A percentile compares a stretch with the other conserved stretches of the same genome.
phyloP scores from a whole-genome alignment of 2,797 vertebrate species.

The Catostomus latipinnis region DNA sequence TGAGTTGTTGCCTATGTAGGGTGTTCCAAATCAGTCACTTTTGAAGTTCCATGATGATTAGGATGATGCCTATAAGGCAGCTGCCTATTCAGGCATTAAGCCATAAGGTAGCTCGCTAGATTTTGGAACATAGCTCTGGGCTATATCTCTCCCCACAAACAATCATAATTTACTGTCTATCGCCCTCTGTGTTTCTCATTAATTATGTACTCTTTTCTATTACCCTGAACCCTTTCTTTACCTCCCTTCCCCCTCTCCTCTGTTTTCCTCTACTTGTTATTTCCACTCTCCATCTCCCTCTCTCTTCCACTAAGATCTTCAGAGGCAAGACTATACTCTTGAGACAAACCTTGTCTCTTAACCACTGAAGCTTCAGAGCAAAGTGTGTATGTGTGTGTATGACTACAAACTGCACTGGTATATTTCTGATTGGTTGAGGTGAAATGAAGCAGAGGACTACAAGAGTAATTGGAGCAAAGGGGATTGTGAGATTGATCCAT shows the following conservation, averaged over 20 bases:
- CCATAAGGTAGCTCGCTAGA: too few relatives aligned
- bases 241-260: neutral
- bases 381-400: constrained; percentile 16
- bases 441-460: constrained; percentile 47
- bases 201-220: constrained; percentile 21
- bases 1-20: too few relatives aligned
- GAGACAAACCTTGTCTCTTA: constrained; percentile 39
- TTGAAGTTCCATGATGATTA: too few relatives aligned
- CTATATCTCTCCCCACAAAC: constrained; percentile 14
- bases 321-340: constrained; percentile 34
- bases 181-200: constrained; percentile 9
- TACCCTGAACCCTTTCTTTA: neutral
- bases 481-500: constrained; percentile 42
- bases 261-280: neutral
- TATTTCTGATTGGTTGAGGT: constrained; percentile 39
- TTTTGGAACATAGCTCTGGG: too few relatives aligned
- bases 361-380: constrained; percentile 41
- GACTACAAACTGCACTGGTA: constrained; percentile 11
- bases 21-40: too few relatives aligned
- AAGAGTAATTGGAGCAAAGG: constrained; percentile 40
- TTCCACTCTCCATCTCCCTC: neutral
- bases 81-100: too few relatives aligned
- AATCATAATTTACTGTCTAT: constrained; percentile 12
- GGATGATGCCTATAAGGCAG: too few relatives aligned
- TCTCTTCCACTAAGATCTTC: constrained; percentile 36